phyloP scores from a whole-genome alignment of 1,140 invertebrate species.

The Trichonephila inaurata region DNA sequence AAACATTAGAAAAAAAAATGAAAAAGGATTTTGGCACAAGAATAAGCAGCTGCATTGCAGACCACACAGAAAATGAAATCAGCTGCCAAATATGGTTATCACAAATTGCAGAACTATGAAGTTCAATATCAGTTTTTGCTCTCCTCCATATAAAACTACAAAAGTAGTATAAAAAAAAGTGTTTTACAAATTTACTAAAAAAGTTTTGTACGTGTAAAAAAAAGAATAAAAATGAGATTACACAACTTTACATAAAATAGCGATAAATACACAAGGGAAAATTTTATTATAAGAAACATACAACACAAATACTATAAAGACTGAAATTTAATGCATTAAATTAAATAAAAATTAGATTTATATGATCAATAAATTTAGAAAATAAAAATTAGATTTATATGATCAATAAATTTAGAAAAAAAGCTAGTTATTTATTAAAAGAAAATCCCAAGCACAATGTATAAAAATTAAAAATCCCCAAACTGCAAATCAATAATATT shows the following conservation, averaged over 20 bases:
- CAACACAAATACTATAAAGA: too few relatives aligned
- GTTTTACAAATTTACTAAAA: not conserved
- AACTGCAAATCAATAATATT: too few relatives aligned
- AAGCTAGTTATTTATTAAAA: too few relatives aligned
- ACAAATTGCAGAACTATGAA: constrained; percentile 41
- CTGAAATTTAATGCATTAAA: too few relatives aligned
- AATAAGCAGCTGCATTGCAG: constrained; percentile 58
- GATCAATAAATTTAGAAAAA: too few relatives aligned
- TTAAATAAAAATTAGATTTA: too few relatives aligned
- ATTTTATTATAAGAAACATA: too few relatives aligned
- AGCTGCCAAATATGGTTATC: constrained; percentile 69
- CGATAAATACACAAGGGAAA: too few relatives aligned
- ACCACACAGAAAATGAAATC: constrained; percentile 31
- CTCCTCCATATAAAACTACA: constrained; percentile 55
- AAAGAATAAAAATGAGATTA: constrained; percentile 16
- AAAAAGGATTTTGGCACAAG: constrained; percentile 66
- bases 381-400: too few relatives aligned
- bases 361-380: too few relatives aligned
- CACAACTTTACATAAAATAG: not conserved
- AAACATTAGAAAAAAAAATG: constrained; percentile 9
- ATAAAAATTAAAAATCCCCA: too few relatives aligned
- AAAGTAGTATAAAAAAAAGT: not conserved
- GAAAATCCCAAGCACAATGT: too few relatives aligned
- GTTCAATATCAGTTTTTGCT: constrained; percentile 52
- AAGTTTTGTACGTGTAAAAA: not conserved